Base-by-base conservation (phyloP, 1,140 invertebrate genomes). In the Sipha flava region DNA sequence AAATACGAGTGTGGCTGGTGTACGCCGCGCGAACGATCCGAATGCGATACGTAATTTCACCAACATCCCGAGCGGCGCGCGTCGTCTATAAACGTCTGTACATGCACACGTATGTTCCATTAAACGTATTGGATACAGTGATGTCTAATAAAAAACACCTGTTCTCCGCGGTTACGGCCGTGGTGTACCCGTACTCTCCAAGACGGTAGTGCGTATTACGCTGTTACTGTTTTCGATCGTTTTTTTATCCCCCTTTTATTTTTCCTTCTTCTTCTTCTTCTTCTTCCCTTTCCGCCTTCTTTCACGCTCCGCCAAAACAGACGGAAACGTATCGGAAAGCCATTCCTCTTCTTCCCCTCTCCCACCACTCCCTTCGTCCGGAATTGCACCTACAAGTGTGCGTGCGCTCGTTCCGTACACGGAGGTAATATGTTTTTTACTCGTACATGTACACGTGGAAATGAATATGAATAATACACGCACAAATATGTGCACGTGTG, bases 91-190 rank as follows among this genome's bases (percentile, higher is more conserved):
- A 75, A 57, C 49, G 52, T 40, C 52, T 37, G 18, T 73, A 26
- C 31, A 34, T 37, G n/a, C n/a, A n/a, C n/a, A n/a, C n/a, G n/a
- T n/a, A 73, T 43, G 34, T 75, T 75, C 72, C 72, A 75, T 75
- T 75, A 57, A 75, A 75, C 52, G 72, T 75, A 57, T 75, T 75
- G 52, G 49, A 57, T 73, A 40, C 29, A 6, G 16, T 16, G 12
- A n/a, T 40, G 0, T 75, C 31, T 57, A 75, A 75, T 75, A 75
- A 75, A 75, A 75, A 26, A 21, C 72, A 75, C 72, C 72, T 75
- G 72, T 75, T 57, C 52, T 57, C 23, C n/a, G 72, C n/a, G 34
- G 72, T 57, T 57, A 75, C 37, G 31, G 31, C 16, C 26, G 29
- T 47, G 57, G 14, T 75, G 54, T 75, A 23, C 49, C 31, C 49